Evolutionary conservation across 2,888 invertebrate species (phyloP).

Genomic region (Merodon equestris): DNA sequence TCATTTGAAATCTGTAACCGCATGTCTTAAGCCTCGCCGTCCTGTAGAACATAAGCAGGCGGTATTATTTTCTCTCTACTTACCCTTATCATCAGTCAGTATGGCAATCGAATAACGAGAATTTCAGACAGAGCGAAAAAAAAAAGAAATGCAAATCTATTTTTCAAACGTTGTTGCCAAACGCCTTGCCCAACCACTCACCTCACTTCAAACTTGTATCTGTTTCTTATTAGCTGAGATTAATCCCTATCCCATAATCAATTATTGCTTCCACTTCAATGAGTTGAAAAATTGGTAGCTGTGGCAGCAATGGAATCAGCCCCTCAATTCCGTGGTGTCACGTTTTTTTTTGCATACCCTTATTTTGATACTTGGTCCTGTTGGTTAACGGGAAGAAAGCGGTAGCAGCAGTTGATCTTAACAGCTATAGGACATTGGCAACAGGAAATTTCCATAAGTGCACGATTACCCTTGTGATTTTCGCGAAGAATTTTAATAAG

Average conservation of each 20-base stretch:
- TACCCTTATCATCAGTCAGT: conserved; percentile 19
- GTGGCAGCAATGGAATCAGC: conserved; percentile 30
- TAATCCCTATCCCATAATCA: conserved; percentile 68
- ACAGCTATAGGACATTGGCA: conserved; percentile 48
- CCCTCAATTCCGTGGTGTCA: conserved; percentile 35
- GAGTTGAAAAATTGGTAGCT: conserved; percentile 68
- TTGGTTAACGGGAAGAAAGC: conserved; percentile 45
- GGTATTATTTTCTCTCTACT: no score
- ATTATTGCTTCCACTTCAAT: conserved; percentile 69
- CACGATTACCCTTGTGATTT: conserved; percentile 69
- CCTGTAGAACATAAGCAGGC: conserved; percentile 35
- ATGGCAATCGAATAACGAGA: conserved; percentile 48
- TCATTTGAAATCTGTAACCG: conserved; percentile 65
- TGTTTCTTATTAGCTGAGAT: conserved; percentile 69
- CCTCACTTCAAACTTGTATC: conserved; percentile 41
- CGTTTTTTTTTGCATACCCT: conserved; percentile 25
- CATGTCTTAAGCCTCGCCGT: conserved; percentile 47
- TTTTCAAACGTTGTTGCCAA: conserved; percentile 57
- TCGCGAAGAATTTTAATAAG: conserved; percentile 68
- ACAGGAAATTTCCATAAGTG: conserved; percentile 68
- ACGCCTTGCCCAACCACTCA: conserved; percentile 40
- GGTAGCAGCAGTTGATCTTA: conserved; percentile 35
- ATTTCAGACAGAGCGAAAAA: conserved; percentile 18
- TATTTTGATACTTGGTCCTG: no score
- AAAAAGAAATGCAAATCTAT: conserved; percentile 64